Evolutionary conservation across 2,888 invertebrate genomes (phyloP), one percentile per base, ranked within the genome.

Genomic region (Agonopterix heracliana): DNA sequence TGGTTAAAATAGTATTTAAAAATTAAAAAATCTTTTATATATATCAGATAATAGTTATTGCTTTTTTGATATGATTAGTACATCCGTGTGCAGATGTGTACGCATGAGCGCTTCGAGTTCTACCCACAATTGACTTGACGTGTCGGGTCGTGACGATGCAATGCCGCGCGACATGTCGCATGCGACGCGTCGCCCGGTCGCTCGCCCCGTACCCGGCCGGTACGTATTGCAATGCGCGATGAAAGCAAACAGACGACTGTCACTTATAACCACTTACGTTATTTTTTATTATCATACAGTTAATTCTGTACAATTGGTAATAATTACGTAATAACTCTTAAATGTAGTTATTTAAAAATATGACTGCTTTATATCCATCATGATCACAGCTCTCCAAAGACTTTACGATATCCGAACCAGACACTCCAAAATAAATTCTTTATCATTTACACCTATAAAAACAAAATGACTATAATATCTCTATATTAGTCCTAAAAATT

Each of bases 361-460:
- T 88, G 87, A 88, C 87, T 88, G 83, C 81, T 77, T 86, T 86
- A 81, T 84, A 85, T 83, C 87, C 87, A 76, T 86, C 87, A 73
- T 79, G 78, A 88, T 88, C 87, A 88, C 87, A 88, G 87, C 87
- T 82, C 81, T 83, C 87, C 87, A 75, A 81, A 85, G 85, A 85
- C 87, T 79, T 84, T 81, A 79, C 87, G 77, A 78, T 81, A 82
- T 82, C 81, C 85, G 69, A 77, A 81, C 81, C 83, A 76, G 81
- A 81, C 86, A 71, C 79, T 80, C 87, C 87, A 82, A 87, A 86
- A 87, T 87, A 87, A 85, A 87, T 84, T 86, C 87, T 84, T 83
- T 79, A 83, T 83, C 81, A 84, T 81, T 81, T 86, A 87, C 78
- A 85, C 82, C 87, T 85, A 87, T 78, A 81, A 86, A 26, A 88